Base-by-base conservation (phyloP, 1,140 invertebrate genomes). In the Oscheius sp. region DNA sequence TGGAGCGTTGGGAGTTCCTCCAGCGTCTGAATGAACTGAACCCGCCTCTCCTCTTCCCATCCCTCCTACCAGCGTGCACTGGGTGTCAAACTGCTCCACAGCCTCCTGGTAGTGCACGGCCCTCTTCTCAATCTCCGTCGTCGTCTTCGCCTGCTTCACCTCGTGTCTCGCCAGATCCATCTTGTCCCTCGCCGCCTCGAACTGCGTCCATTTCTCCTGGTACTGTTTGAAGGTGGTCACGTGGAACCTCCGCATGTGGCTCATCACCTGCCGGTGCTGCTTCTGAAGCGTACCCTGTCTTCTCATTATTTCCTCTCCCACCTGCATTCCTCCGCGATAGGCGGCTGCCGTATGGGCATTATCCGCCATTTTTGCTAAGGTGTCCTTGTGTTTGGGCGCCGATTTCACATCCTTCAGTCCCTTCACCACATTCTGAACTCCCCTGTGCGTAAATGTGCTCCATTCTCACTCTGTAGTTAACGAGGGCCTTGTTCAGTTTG, bases 81-180 rank as follows among this genome's bases (percentile, higher is more conserved):
- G 49, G 3, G 26, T 7, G 68, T 71, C 65, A 35, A 71, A 71
- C 20, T 72, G 29, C 28, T 71, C 67, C 32, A 71, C 68, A 23
- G 68, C 68, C 15, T 68, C 68, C 42, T 71, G 26, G 65, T 71
- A 71, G n/a, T 28, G 18, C 29, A 70, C 38, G 20, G 67, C 68
- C 13, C 68, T 15, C 28, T 71, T 71, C 34, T 71, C 68, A 31
- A 71, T 72, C 65, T 71, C 38, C 32, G 23, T 31, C 7, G 65
- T 71, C 26, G 35, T 71, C 68, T 71, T 71, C 4, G 68, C 28
- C 42, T 32, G 29, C 29, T 71, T 71, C 29, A 71, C 65, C 34
- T 70, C 61, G 42, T 71, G 34, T 23, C 42, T 74, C 28, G 38
- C 65, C 68, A 70, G 35, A 36, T 71, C 68, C 68, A 71, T 71